Conservation (phyloP, 2,113 vertebrate genomes). For the Actinemys pallida region DNA sequence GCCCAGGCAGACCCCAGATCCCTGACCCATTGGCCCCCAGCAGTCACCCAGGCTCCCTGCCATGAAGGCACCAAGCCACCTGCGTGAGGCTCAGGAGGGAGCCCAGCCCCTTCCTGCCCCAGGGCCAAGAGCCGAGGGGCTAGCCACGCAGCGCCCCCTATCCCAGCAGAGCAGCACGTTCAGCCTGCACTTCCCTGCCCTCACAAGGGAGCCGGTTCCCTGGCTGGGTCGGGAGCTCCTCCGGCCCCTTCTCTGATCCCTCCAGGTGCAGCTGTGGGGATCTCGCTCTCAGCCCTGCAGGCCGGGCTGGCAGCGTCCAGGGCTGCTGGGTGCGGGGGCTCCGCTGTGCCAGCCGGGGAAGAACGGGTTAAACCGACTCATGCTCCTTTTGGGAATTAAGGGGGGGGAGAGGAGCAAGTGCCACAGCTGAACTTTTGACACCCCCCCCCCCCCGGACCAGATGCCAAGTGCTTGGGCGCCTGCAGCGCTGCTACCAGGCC, state of each 20-base stretch:
- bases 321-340: neutral
- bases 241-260: neutral
- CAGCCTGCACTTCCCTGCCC: too few species aligned
- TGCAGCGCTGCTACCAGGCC: neutral
- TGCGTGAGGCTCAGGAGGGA: too few species aligned
- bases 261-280: neutral
- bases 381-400: accelerated
- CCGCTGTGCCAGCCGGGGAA: accelerated
- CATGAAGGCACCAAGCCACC: too few species aligned
- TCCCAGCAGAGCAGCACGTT: too few species aligned
- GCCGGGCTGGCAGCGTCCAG: neutral
- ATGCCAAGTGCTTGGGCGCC: neutral
- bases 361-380: accelerated
- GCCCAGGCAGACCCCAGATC: too few species aligned
- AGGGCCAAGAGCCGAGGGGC: too few species aligned
- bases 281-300: neutral
- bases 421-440: slow-evolving; percentile 46
- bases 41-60: neutral
- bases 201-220: too few species aligned
- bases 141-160: too few species aligned
- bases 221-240: too few species aligned
- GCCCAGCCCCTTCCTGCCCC: too few species aligned
- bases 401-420: neutral
- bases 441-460: neutral
- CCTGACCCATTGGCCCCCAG: neutral